These are phyloP conservation scores for Cyclophora albipunctata DNA, from an alignment of 2,888 invertebrate genomes.

Conservation along the genomic window DNA sequence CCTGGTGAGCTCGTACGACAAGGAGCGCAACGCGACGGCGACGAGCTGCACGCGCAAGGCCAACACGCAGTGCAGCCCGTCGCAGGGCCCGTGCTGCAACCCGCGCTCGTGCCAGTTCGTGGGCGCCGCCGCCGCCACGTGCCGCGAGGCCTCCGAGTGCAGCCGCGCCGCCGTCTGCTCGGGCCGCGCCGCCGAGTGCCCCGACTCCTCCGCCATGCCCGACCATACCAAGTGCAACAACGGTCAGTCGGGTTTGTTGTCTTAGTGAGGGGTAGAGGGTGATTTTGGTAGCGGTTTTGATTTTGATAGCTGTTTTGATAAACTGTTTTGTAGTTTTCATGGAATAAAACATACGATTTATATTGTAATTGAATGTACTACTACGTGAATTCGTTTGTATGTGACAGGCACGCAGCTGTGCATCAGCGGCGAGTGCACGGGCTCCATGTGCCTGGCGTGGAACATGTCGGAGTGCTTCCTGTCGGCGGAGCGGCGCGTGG, in stretches of 20 bases:
- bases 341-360: slow-evolving; percentile 45
- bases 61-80: slow-evolving; percentile 92
- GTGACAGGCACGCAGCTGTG: slow-evolving; percentile 82
- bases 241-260: slow-evolving; percentile 67
- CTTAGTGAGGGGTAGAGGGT: too few species aligned
- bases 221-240: slow-evolving; percentile 97
- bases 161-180: slow-evolving; percentile 91
- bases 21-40: slow-evolving; percentile 80
- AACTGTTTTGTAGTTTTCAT: too few species aligned
- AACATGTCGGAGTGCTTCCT: slow-evolving; percentile 96
- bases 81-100: slow-evolving; percentile 97
- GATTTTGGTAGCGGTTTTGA: too few species aligned
- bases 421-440: slow-evolving; percentile 92
- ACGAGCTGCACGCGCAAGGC: slow-evolving; percentile 86
- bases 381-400: background rate
- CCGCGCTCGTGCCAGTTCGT: slow-evolving; percentile 86
- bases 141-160: slow-evolving; percentile 92
- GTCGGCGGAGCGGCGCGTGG: slow-evolving; percentile 80
- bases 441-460: slow-evolving; percentile 96
- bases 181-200: slow-evolving; percentile 91
- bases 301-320: too few species aligned
- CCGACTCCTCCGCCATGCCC: slow-evolving; percentile 84
- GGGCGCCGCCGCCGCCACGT: slow-evolving; percentile 78
- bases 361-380: background rate
- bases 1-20: slow-evolving; percentile 81